A percentile compares a stretch with the other conserved stretches of the same genome.
These are phyloP conservation scores for Gobionotothen gibberifrons DNA, from an alignment of 2,797 vertebrate species.

Conservation along the genomic window DNA sequence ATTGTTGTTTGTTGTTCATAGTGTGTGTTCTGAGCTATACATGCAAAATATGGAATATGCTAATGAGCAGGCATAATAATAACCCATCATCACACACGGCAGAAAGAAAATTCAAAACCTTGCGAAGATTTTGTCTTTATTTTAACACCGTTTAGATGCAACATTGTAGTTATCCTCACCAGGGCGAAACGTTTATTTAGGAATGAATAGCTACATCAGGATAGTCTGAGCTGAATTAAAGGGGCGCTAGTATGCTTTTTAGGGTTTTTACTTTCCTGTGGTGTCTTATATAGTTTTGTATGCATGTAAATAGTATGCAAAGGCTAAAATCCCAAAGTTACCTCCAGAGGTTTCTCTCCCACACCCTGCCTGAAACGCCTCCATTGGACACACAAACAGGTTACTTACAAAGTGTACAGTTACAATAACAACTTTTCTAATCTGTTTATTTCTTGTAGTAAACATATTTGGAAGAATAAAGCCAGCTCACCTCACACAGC, in stretches of 20 bases:
- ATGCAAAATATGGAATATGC: constrained; percentile 79
- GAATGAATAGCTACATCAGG: constrained; percentile 6
- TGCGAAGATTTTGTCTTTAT: constrained; percentile 37
- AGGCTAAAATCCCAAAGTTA: no score
- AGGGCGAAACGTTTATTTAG: neutral
- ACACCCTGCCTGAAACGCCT: no score
- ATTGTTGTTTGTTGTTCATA: constrained; percentile 7
- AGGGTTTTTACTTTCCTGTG: no score
- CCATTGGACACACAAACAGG: neutral
- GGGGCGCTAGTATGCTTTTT: no score
- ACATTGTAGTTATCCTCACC: constrained; percentile 21
- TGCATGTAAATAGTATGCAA: no score
- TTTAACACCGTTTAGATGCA: constrained; percentile 22
- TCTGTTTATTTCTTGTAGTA: constrained; percentile 13
- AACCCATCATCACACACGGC: constrained; percentile 45
- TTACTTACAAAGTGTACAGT: neutral
- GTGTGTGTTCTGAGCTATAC: constrained; percentile 10
- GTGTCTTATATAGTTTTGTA: no score
- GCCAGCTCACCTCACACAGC: constrained; percentile 5
- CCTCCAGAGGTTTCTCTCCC: no score
- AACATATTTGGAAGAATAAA: neutral
- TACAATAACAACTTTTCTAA: neutral
- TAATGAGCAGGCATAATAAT: constrained; percentile 70
- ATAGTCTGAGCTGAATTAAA: neutral
- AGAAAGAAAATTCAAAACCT: constrained; percentile 54